Percentiles rank a stretch among this genome's conserved stretches.
Conservation (phyloP, 2,797 vertebrate genomes). For the Myripristis jacobus region DNA sequence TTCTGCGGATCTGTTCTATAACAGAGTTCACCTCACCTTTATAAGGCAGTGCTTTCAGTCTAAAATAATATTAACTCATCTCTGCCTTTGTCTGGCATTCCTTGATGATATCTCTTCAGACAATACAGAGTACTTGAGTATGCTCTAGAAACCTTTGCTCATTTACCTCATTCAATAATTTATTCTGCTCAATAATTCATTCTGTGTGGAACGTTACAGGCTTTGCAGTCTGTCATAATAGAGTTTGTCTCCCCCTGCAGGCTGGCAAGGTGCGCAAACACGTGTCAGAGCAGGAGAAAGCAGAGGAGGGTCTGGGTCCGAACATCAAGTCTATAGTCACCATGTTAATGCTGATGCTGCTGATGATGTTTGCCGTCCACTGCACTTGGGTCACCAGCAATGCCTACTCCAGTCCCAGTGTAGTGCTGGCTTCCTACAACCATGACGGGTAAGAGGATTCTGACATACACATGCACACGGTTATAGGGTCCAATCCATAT, state of each 20-base stretch:
- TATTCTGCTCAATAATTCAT: slow-evolving; percentile 55
- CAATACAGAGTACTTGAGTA: slow-evolving; percentile 18
- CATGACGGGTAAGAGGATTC: slow-evolving; percentile 88
- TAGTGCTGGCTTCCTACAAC: slow-evolving; percentile 97
- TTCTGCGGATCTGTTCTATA: slow-evolving; percentile 23
- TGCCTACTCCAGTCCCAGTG: slow-evolving; percentile 97
- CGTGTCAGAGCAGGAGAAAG: slow-evolving; percentile 96
- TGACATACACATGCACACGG: neutral
- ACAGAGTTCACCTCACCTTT: slow-evolving; percentile 5
- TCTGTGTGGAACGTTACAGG: neutral
- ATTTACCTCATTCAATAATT: slow-evolving; percentile 62
- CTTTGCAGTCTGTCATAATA: neutral
- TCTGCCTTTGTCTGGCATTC: slow-evolving; percentile 15
- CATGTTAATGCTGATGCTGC: slow-evolving; percentile 97
- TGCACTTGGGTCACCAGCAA: slow-evolving; percentile 99
- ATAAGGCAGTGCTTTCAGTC: slow-evolving; percentile 4
- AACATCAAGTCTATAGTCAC: slow-evolving; percentile 99
- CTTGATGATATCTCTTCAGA: slow-evolving; percentile 15
- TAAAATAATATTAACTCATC: slow-evolving; percentile 56
- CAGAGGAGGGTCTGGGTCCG: slow-evolving; percentile 95
- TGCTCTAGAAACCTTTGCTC: slow-evolving; percentile 42
- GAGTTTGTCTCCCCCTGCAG: slow-evolving; percentile 81
- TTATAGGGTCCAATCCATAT: no score
- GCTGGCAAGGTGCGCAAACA: slow-evolving; percentile 99
- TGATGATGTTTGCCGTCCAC: slow-evolving; percentile 99